A percentile compares a stretch with the other conserved stretches of the same genome.
Evolutionary conservation across 2,888 invertebrate species (phyloP).

Genomic region (Ormyrus nitidulus): DNA sequence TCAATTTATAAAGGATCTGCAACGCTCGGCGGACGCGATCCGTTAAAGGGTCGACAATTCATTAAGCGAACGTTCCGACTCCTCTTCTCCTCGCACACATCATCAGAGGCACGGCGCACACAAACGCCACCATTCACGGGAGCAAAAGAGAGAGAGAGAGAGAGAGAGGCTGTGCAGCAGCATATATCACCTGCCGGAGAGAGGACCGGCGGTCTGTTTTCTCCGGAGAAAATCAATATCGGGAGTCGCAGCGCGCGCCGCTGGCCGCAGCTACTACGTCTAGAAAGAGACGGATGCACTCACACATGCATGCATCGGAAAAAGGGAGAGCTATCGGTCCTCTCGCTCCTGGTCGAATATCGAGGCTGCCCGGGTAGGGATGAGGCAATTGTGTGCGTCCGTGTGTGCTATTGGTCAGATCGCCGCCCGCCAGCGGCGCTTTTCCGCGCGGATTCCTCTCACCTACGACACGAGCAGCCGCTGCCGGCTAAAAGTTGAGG

Average conservation of each 20-base stretch:
- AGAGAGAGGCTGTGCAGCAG: neutral
- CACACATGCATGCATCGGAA: constrained; percentile 5
- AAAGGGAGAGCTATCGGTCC: constrained; percentile 18
- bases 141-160: neutral
- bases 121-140: neutral
- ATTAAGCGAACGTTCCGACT: constrained; percentile 25
- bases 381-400: neutral
- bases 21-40: constrained; percentile 4
- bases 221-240: constrained; percentile 72
- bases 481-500: too few species aligned
- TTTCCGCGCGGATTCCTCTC: too few species aligned
- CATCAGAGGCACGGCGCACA: too few species aligned
- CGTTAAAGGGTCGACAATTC: constrained; percentile 47
- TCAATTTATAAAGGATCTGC: constrained; percentile 32
- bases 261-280: constrained; percentile 14
- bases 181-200: too few species aligned
- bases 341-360: neutral
- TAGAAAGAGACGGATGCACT: constrained; percentile 12
- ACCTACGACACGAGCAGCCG: too few species aligned
- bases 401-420: constrained; percentile 3
- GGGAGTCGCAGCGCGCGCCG: constrained; percentile 61
- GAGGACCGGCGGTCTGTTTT: constrained; percentile 10
- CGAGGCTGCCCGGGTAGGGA: neutral
- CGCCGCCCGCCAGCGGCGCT: too few species aligned
- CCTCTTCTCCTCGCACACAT: neutral